Evolutionary conservation across 30 jellyfish, hydroid and myxozoan species (phyloP), one percentile per base, ranked within the genome.

Genomic region (Nemopilema nomurai): DNA sequence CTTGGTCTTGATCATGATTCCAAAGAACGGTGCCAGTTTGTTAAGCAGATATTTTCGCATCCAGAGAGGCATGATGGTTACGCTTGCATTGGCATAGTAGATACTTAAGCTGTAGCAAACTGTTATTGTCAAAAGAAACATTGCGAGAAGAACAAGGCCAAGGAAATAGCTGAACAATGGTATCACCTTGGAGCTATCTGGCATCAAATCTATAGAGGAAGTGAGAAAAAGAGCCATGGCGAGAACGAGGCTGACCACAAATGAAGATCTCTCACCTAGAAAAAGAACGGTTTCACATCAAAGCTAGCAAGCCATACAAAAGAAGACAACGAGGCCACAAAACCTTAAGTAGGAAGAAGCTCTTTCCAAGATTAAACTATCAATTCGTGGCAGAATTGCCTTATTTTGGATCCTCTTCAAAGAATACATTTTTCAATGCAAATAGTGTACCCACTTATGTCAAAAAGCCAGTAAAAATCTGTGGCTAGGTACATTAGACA

Each of bases 141-240:
- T 85, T 49, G 88, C 92, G 41, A 90, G 51, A 19, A 94, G 87
- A 3, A 83, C 90, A 17, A 94, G 76, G 29, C 96, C 97, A 23
- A 87, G 90, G 53, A 94, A 94, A 29, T 85, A 84, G 52, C 98
- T 78, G 81, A 82, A 94, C 74, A 94, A 50, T 6, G 99, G 99
- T 24, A 94, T 89, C 53, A 95, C 93, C 72, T 94, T 97, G 25
- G 99, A 94, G 51, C 99, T 90, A 91, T 96, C 96, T 19, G 99
- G 97, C 97, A 94, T 76, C 24, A 96, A 70, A n/a, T 84, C 88
- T 1, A 90, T 88, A 13, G 96, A 80, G 20, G 94, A 80, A 70
- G 97, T 90, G 77, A 94, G 82, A 73, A 81, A 94, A 81, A 96
- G 78, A 20, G 96, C 95, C 89, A 94, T 76, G 19, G 99, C 99